Base-by-base conservation (phyloP, 64 coral and sea anemone species). In the Actinia tenebrosa region DNA sequence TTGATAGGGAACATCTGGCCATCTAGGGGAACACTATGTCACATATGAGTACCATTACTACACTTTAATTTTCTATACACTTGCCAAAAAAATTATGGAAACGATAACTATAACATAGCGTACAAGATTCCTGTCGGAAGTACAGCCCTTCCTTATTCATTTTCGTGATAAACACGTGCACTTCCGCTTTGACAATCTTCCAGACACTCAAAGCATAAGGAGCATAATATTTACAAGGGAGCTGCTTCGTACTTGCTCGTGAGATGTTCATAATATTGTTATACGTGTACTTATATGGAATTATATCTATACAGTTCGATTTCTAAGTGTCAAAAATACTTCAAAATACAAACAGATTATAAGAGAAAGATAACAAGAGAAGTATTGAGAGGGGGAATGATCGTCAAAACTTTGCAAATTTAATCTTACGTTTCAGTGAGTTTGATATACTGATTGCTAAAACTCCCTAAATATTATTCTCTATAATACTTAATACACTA, bases 121-220 rank as follows among this genome's bases (percentile, higher is more conserved):
- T 55, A 55, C 56, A 58, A 75, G 11, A 75, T 15, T 42, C 11
- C 25, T 75, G n/a, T 10, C n/a, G 69, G 25, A 27, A 75, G 13
- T 42, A 43, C 69, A 8, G 22, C 13, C 69, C 3, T 42, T 75
- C 27, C 69, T 75, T 14, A 10, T 75, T 75, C 5, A 27, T 27
- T 30, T 0, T 27, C 69, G 69, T 75, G 69, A 75, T 75, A 75
- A 75, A 75, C 69, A 75, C 69, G 69, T 75, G 69, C 69, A 75
- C 69, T 75, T 75, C 69, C 69, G 69, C 14, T 75, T 42, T 75
- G 69, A 42, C 69, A 42, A 75, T 30, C 69, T 42, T 26, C 69
- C 69, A 75, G 23, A 9, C 69, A 37, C 25, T 42, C 13, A 75
- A 42, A 75, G 13, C 69, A 30, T 75, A 75, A 75, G 10, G 25